Base-by-base conservation (phyloP, 2,888 invertebrate genomes). In the Seira ritae region DNA sequence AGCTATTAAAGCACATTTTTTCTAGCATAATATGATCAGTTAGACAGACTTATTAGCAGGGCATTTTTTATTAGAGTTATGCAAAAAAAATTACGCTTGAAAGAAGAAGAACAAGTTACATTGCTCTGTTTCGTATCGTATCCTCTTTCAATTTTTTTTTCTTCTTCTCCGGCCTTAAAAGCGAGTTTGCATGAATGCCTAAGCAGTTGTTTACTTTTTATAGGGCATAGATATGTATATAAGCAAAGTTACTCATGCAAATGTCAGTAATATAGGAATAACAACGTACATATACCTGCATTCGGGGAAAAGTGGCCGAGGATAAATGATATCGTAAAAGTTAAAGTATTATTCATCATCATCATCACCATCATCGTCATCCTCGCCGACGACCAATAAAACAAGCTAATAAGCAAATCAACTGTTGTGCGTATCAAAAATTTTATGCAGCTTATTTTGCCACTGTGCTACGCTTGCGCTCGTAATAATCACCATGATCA, bases 341-440 rank as follows among this genome's bases (percentile, higher is more conserved):
- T 20, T 37, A 24, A 69, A 46, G 55, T 19, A 15, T 70, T 71
- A 42, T 62, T 69, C 60, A 22, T 22, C 19, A 19, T 50, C 83
- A 42, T 78, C 74, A 78, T 74, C 77, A 78, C 42, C 4, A 42
- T 8, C 42, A 42, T 22, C 19, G 19, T 50, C 83, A 42, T 78
- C 74, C 73, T 74, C 77, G 74, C 50, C 12, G 73, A 67, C 67
- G 78, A 74, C 74, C 78, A 74, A 83, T 83, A 83, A 83, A 83
- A 83, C 83, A 83, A 83, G 83, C 83, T 83, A 83, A 83, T 83
- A 78, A 83, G 83, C 83, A 83, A 78, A 83, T 83, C 83, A 83
- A 83, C 83, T 78, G 73, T 83, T 83, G 76, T 78, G 74, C 83
- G 68, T 77, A 82, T 82, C 82, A 73, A 31, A 83, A 78, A 78